Evolutionary conservation across 2,113 vertebrate species (phyloP).

Genomic region (Austrofundulus limnaeus): DNA sequence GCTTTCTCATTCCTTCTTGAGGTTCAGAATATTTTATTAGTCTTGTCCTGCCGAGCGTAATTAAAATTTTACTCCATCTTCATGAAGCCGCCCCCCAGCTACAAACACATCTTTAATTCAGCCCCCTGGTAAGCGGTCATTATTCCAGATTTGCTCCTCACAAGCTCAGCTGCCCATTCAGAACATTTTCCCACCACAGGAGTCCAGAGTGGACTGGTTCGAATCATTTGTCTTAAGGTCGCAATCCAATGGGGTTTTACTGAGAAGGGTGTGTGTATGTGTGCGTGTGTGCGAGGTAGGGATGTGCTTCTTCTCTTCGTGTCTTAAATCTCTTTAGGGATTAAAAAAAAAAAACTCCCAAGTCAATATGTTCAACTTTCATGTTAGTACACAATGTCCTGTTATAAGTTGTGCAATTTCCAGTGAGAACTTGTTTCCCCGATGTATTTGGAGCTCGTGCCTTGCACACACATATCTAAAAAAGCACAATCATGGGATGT

Average conservation of each 20-base stretch:
- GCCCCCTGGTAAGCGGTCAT: conserved; percentile 45
- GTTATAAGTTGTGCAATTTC: too few species aligned
- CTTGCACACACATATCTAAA: too few species aligned
- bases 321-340: conserved; percentile 22
- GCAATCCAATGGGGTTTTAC: conserved; percentile 58
- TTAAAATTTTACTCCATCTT: conserved; percentile 51
- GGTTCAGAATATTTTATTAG: background rate
- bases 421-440: too few species aligned
- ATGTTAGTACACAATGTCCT: too few species aligned
- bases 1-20: too few species aligned
- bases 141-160: conserved; percentile 60
- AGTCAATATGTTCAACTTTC: background rate
- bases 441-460: too few species aligned
- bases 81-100: conserved; percentile 34
- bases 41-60: conserved; percentile 17
- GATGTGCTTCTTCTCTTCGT: conserved; percentile 16
- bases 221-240: conserved; percentile 59
- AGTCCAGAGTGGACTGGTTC: conserved; percentile 57
- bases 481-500: too few species aligned
- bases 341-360: background rate
- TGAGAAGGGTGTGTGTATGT: conserved; percentile 38
- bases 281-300: too few species aligned
- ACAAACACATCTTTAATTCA: conserved; percentile 52
- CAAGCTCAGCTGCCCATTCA: conserved; percentile 65
- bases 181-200: conserved; percentile 70